These are phyloP conservation scores for Drosophila nr. medialis DNA, from an alignment of 2,888 invertebrate genomes.

Conservation along the genomic window DNA sequence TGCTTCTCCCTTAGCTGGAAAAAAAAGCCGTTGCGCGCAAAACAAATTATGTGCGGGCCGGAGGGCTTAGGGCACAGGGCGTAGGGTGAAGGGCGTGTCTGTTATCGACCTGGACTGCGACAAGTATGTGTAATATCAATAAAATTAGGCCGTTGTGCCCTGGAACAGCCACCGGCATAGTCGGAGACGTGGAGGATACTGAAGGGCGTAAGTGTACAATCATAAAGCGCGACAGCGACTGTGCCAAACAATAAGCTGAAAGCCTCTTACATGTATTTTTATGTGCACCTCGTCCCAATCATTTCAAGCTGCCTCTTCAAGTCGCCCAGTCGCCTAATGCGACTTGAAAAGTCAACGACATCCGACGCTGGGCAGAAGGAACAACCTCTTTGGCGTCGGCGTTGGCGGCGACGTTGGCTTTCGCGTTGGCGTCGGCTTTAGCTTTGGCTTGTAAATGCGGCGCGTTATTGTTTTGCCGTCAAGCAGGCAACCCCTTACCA, in stretches of 20 bases:
- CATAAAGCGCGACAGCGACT: conserved; percentile 71
- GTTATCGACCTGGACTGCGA: conserved; percentile 58
- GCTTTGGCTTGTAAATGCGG: conserved; percentile 65
- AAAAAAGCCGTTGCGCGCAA: conserved; percentile 41
- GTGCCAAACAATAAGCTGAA: conserved; percentile 79
- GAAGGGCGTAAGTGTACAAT: conserved; percentile 49
- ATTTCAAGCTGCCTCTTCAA: conserved; percentile 37
- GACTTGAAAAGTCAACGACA: conserved; percentile 80
- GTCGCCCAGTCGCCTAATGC: conserved; percentile 64
- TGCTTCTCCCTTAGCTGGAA: conserved; percentile 21
- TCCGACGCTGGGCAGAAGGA: conserved; percentile 47
- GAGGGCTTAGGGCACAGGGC: neutral
- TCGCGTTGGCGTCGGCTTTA: conserved; percentile 12
- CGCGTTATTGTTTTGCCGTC: conserved; percentile 68
- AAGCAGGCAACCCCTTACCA: conserved; percentile 24
- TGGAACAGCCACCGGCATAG: conserved; percentile 18
- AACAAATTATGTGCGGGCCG: conserved; percentile 61
- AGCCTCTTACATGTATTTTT: conserved; percentile 79
- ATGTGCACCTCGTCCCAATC: conserved; percentile 63
- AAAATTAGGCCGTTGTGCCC: conserved; percentile 68
- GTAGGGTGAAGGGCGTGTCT: conserved; percentile 14
- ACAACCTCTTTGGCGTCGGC: conserved; percentile 6
- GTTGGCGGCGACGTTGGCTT: neutral
- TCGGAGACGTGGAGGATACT: neutral
- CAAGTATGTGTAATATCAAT: conserved; percentile 77